These are phyloP conservation scores for Styela plicata DNA, from an alignment of 23 tunicate species.

Conservation along the genomic window DNA sequence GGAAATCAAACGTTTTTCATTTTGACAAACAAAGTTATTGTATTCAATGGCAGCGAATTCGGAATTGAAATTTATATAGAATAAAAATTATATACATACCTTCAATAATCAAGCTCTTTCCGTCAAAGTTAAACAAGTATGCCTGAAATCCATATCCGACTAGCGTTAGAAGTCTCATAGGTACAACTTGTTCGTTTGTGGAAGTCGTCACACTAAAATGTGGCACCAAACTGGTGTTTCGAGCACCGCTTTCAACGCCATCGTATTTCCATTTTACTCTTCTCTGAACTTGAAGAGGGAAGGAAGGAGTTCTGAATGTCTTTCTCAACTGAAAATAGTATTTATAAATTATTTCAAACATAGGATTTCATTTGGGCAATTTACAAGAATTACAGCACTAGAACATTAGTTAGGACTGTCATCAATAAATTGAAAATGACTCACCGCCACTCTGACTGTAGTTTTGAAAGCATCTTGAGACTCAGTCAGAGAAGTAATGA, in stretches of 20 bases:
- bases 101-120: neutral
- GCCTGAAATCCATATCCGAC: constrained; percentile 17
- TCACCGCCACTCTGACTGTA: constrained; percentile 23
- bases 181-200: constrained; percentile 22
- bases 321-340: constrained; percentile 1
- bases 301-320: neutral
- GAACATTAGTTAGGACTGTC: too few species aligned
- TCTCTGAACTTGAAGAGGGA: constrained; percentile 3
- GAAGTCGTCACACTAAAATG: constrained; percentile 4
- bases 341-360: neutral
- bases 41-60: too few species aligned
- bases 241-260: neutral
- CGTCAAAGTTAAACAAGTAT: constrained; percentile 44
- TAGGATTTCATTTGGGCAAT: too few species aligned
- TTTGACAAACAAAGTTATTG: too few species aligned
- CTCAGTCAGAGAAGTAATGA: constrained; percentile 27
- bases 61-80: too few species aligned
- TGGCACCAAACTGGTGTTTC: neutral
- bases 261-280: neutral
- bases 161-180: constrained; percentile 12
- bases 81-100: too few species aligned
- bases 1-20: too few species aligned
- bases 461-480: constrained; percentile 34
- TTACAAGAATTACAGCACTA: too few species aligned
- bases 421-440: too few species aligned